phyloP scores from a whole-genome alignment of 37 sponge, comb jelly and placozoan species.

The Ephydatia muelleri region DNA sequence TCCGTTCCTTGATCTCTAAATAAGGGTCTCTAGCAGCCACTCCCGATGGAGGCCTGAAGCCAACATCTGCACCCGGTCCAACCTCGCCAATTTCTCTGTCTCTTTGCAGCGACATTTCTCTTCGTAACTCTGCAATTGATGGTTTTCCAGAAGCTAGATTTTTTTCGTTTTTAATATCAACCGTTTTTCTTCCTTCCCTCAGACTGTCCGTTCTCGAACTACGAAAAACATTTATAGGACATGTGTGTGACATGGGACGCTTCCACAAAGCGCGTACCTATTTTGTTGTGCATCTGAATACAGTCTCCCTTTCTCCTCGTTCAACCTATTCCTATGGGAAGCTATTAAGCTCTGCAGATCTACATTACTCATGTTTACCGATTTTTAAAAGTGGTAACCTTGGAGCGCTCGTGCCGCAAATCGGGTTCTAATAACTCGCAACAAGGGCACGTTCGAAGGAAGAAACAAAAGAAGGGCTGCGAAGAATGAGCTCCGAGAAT shows the following conservation, averaged over 20 bases:
- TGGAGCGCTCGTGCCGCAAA: neutral
- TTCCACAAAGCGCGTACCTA: neutral
- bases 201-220: neutral
- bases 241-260: neutral
- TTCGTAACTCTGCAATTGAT: constrained; percentile 44
- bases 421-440: constrained; percentile 21
- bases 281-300: neutral
- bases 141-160: neutral
- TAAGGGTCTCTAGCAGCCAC: constrained; percentile 10
- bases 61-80: neutral
- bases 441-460: neutral
- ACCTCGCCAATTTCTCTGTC: constrained; percentile 31
- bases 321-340: constrained; percentile 39
- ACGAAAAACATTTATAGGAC: constrained; percentile 6
- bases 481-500: constrained; percentile 56
- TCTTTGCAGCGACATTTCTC: constrained; percentile 38
- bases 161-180: neutral
- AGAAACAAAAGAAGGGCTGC: neutral
- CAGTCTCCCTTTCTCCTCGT: constrained; percentile 39
- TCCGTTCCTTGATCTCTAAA: constrained; percentile 9
- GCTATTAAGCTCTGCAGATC: constrained; percentile 38
- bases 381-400: neutral
- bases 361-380: constrained; percentile 12
- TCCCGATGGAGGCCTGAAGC: neutral
- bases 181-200: constrained; percentile 20